Evolutionary conservation across 2,113 vertebrate species (phyloP), one percentile per base, ranked within the genome.

Genomic region (Triplophysa dalaica): DNA sequence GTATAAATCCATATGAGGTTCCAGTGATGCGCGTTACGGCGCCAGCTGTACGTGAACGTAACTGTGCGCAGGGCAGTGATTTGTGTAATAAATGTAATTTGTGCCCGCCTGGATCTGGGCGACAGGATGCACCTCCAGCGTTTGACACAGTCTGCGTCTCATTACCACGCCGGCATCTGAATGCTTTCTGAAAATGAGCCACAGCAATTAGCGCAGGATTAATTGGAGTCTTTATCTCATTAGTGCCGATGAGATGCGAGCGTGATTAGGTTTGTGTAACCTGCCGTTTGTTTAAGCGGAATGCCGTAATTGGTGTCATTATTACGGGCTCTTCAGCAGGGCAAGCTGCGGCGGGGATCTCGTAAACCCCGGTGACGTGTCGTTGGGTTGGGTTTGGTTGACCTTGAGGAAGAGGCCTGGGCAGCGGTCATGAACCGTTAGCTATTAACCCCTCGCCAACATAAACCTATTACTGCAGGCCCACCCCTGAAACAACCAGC

Each of bases 141-240:
- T 61, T 85, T 93, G 91, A 93, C 91, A 93, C 94, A 94, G 95
- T 95, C 78, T 94, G 93, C 89, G 93, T 93, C 93, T 94, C 94
- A 95, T 97, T 96, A 95, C 94, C 94, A 95, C 95, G 94, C 94
- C 93, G 94, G 95, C 95, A 95, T 96, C 96, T 96, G 94, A 94
- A 94, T 96, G 95, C 96, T 95, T 90, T 94, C 94, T 91, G 94
- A 94, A 95, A 95, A 96, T 91, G 93, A 92, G 93, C 95, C 94
- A 91, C 94, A 92, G 94, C 96, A 97, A 97, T 99, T 98, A 98
- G 96, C 95, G 93, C 95, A 95, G 96, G 97, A 99, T 99, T 99
- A 98, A 99, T 98, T 98, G 95, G 95, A 95, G 96, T 97, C 96
- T 99, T 98, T 98, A 99, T 97, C 96, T 98, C 96, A 96, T 98